Conservation (phyloP, 2,888 invertebrate genomes). For the Trachelus stipa region DNA sequence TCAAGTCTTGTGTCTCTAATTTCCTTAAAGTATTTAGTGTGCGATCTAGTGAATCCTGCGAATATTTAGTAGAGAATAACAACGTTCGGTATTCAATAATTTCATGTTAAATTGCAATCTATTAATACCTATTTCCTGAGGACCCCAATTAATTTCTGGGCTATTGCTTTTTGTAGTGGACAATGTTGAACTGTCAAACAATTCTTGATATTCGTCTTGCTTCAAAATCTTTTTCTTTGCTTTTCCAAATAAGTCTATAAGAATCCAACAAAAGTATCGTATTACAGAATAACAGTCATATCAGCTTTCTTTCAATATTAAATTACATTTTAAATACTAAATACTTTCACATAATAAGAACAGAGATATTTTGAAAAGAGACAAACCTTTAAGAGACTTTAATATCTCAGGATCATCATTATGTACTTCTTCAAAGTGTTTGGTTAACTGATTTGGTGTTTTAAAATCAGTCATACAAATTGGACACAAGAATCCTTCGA, state of each 20-base stretch:
- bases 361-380: slow-evolving; percentile 2
- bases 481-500: slow-evolving; percentile 96
- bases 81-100: not conserved
- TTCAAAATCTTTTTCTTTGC: slow-evolving; percentile 90
- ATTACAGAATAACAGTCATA: not conserved
- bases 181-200: slow-evolving; percentile 35
- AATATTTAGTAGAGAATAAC: not conserved
- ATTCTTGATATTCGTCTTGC: slow-evolving; percentile 72
- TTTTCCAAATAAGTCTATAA: slow-evolving; percentile 79
- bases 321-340: no score
- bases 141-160: slow-evolving; percentile 68
- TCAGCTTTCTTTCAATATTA: no score
- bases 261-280: slow-evolving; percentile 1
- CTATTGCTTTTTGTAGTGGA: slow-evolving; percentile 28
- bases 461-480: slow-evolving; percentile 93
- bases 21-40: slow-evolving; percentile 82
- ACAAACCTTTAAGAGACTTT: slow-evolving; percentile 79
- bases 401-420: slow-evolving; percentile 88
- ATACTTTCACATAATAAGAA: no score
- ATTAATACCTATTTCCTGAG: slow-evolving; percentile 73
- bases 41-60: slow-evolving; percentile 72
- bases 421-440: slow-evolving; percentile 91
- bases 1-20: slow-evolving; percentile 79
- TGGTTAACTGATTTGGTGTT: slow-evolving; percentile 83
- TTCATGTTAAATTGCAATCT: not conserved